Base-by-base conservation (phyloP, 1,140 invertebrate genomes). In the Dolichoris vasculosae region DNA sequence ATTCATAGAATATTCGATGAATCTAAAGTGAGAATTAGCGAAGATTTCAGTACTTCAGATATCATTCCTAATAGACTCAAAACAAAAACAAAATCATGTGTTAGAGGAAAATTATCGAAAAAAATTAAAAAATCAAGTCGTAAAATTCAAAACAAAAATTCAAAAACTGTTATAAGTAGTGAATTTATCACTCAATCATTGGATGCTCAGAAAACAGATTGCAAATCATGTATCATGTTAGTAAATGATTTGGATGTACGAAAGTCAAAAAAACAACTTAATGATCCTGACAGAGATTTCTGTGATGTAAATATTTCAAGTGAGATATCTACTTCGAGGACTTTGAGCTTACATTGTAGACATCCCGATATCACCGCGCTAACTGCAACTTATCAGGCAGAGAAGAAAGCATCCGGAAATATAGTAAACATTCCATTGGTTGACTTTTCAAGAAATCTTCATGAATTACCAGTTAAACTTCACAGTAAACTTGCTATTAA, bases 1-100 rank as follows among this genome's bases (percentile, higher is more conserved):
- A 92, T 93, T 69, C 91, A 91, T 46, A 89, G 91, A 59, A 90
- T 93, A 32, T 85, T 93, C 23, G 91, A 92, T 73, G 92, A 93
- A 38, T 93, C 93, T 8, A 88, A 90, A 51, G 85, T 91, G 0
- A 86, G 91, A 23, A 89, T 93, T 0, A 93, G 92, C 86, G 90
- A 92, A 46, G 92, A 93, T 73, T 93, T 87, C 7, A 82, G 85
- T 59, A 88, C 84, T 85, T 86, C 79, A 32, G 80, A 69, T n/a
- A 87, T 89, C 23, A 90, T 90, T 69, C 90, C 89, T 0, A 92
- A 91, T 84, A 89, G 88, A 15, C 86, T 90, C 7, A 9, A 76
- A 11, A 64, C 43, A 30, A 81, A 75, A 17, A 20, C 73, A 82
- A 63, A 76, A 38, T 43, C 32, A 26, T 4, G 11, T 40, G 23